These are phyloP conservation scores for Caenorhabditis wallacei DNA, from an alignment of 2,888 invertebrate species.

Conservation along the genomic window DNA sequence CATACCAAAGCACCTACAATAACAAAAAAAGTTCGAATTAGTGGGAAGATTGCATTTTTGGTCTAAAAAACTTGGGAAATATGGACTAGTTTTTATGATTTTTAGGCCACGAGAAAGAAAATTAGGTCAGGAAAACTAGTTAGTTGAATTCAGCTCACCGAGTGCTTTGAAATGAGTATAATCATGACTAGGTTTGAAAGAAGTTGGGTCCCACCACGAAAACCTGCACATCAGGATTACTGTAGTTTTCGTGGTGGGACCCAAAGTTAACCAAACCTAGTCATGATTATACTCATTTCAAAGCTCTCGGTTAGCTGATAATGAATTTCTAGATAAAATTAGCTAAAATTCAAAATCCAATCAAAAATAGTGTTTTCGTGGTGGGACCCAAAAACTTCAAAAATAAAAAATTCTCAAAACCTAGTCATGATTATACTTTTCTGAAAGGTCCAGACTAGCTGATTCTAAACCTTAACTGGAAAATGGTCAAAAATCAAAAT, in stretches of 20 bases:
- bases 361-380: too few relatives aligned
- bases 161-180: conserved; percentile 3
- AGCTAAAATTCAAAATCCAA: too few relatives aligned
- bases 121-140: not conserved
- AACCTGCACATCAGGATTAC: not conserved
- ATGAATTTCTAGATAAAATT: not conserved
- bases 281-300: conserved; percentile 1
- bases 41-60: too few relatives aligned
- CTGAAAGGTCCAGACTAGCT: too few relatives aligned
- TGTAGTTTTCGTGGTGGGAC: not conserved
- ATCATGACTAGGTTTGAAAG: not conserved
- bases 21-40: too few relatives aligned
- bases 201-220: conserved; percentile 11
- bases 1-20: too few relatives aligned
- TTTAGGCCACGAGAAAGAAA: not conserved
- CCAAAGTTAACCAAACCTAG: not conserved
- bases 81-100: not conserved
- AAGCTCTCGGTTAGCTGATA: not conserved
- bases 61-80: too few relatives aligned
- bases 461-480: too few relatives aligned
- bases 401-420: too few relatives aligned
- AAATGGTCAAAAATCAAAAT: too few relatives aligned
- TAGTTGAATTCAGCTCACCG: not conserved
- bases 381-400: too few relatives aligned
- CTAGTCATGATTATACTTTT: too few relatives aligned